These are phyloP conservation scores for Eupithecia insigniata DNA, from an alignment of 2,888 invertebrate genomes.

Conservation along the genomic window DNA sequence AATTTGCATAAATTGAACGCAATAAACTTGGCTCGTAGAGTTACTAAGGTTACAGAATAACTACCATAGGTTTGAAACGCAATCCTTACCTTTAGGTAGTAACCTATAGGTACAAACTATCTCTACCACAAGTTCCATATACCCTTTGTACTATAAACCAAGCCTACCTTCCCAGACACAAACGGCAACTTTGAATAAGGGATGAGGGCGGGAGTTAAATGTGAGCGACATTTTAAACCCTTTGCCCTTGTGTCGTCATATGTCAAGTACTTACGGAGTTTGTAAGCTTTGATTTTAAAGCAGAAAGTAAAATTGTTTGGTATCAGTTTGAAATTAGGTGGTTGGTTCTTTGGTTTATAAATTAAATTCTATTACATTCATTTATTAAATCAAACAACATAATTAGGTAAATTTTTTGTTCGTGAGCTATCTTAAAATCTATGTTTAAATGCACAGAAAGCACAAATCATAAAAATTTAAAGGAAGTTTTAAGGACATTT, in stretches of 20 bases:
- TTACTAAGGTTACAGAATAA: too few species aligned
- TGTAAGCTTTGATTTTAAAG: background rate
- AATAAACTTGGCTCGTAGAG: background rate
- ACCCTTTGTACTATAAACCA: background rate
- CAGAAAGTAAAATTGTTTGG: background rate
- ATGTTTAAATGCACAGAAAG: too few species aligned
- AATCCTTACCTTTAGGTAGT: background rate
- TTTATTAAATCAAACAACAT: too few species aligned
- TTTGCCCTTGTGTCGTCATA: conserved; percentile 14
- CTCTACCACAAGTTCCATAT: background rate
- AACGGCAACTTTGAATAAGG: conserved; percentile 10
- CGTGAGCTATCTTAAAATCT: too few species aligned
- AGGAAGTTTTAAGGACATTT: too few species aligned
- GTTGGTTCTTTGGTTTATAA: background rate
- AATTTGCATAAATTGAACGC: background rate
- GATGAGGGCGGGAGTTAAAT: conserved; percentile 22
- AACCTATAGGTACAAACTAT: background rate
- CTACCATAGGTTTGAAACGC: background rate
- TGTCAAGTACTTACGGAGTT: conserved; percentile 6
- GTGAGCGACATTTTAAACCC: conserved; percentile 29
- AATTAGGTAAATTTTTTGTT: too few species aligned
- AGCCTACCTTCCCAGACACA: background rate
- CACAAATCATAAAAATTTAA: too few species aligned
- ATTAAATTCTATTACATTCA: too few species aligned
- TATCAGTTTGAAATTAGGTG: background rate